Conservation (phyloP, 64 coral and sea anemone genomes). For the Montipora capricornis region DNA sequence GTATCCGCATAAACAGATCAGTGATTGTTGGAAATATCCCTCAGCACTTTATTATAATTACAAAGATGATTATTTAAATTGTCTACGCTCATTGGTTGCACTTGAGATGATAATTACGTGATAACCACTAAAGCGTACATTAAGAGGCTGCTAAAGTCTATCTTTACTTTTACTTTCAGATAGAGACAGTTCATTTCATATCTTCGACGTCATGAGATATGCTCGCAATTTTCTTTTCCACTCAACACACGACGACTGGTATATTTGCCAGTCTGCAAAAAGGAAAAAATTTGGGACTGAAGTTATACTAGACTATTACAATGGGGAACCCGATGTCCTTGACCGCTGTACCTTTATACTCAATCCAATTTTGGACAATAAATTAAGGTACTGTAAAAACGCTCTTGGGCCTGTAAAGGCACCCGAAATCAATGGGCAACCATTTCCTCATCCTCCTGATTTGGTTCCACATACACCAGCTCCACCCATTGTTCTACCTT, state of each 20-base stretch:
- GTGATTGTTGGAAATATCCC: too few species aligned
- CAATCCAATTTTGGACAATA: slow-evolving; percentile 32
- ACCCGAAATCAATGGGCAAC: slow-evolving; percentile 2
- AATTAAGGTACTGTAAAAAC: slow-evolving; percentile 40
- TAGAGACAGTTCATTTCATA: slow-evolving; percentile 31
- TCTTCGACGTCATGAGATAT: slow-evolving; percentile 9
- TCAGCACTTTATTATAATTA: too few species aligned
- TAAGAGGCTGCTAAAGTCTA: neutral
- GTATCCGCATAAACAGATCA: too few species aligned
- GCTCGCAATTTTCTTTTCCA: slow-evolving; percentile 22
- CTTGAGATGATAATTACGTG: too few species aligned
- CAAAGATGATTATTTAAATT: too few species aligned
- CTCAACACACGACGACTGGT: slow-evolving; percentile 70
- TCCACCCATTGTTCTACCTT: neutral
- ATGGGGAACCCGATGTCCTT: slow-evolving; percentile 34
- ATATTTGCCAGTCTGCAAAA: slow-evolving; percentile 39
- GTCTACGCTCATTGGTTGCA: too few species aligned
- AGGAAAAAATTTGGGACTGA: neutral
- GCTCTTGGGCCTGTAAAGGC: slow-evolving; percentile 18
- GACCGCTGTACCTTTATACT: slow-evolving; percentile 74
- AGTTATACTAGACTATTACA: slow-evolving; percentile 11
- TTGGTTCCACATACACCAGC: neutral
- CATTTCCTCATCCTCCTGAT: neutral
- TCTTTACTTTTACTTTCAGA: neutral
- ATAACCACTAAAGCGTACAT: too few species aligned